These are phyloP conservation scores for Drosophila novamexicana DNA, from an alignment of 1,140 invertebrate species.

Conservation along the genomic window DNA sequence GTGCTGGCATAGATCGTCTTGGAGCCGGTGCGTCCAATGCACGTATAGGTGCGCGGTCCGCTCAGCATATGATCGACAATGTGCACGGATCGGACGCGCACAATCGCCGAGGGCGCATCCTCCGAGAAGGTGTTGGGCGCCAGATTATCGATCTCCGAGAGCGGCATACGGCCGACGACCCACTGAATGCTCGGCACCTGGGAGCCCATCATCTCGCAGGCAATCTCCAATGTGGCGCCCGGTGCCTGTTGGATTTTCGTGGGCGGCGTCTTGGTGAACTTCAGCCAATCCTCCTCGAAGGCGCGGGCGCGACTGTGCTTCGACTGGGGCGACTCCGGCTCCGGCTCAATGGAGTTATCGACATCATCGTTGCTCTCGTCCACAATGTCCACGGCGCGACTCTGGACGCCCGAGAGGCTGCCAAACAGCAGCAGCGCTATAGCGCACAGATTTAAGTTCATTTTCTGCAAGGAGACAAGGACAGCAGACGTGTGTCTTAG, in stretches of 20 bases:
- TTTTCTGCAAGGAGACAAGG: constrained; percentile 64
- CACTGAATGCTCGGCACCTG: constrained; percentile 89
- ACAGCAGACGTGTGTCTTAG: constrained; percentile 8
- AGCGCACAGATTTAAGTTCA: constrained; percentile 82
- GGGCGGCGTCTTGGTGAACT: constrained; percentile 85
- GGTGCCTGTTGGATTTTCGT: constrained; percentile 78
- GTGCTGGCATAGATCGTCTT: constrained; percentile 86
- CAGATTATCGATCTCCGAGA: constrained; percentile 85
- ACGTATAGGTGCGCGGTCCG: constrained; percentile 86
- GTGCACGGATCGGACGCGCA: constrained; percentile 88
- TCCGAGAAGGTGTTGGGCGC: constrained; percentile 86
- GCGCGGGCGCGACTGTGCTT: constrained; percentile 44
- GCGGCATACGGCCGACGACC: constrained; percentile 87
- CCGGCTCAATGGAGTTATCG: constrained; percentile 77
- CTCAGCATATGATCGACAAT: constrained; percentile 84
- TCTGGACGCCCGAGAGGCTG: constrained; percentile 53
- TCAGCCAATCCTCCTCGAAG: constrained; percentile 85
- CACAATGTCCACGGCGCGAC: constrained; percentile 74
- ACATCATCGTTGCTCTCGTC: constrained; percentile 75
- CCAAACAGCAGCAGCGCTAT: constrained; percentile 80
- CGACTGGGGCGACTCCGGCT: constrained; percentile 30
- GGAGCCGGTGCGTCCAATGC: constrained; percentile 88
- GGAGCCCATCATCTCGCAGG: constrained; percentile 88
- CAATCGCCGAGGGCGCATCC: constrained; percentile 85
- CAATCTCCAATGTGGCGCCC: constrained; percentile 86